Percentiles rank a stretch among this genome's conserved stretches.
Evolutionary conservation across 2,888 invertebrate species (phyloP).

Genomic region (Microctonus hyperodae): DNA sequence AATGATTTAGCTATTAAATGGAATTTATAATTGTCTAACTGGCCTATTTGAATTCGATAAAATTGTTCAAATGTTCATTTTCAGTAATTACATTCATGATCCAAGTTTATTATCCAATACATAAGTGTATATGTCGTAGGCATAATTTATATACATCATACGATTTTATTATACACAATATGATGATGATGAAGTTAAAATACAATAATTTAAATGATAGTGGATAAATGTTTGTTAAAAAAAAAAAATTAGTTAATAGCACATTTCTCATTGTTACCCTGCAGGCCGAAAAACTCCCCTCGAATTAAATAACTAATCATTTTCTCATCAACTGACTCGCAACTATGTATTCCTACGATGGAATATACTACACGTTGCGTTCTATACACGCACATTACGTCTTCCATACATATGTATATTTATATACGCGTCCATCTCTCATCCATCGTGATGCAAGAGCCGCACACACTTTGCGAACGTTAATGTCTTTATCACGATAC

Average conservation of each 20-base stretch:
- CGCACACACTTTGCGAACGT: slow-evolving; percentile 33
- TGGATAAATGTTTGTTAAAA: not conserved
- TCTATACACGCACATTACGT: slow-evolving; percentile 48
- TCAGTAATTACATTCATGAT: not conserved
- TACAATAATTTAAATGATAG: too few relatives aligned
- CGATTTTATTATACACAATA: too few relatives aligned
- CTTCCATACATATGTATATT: not conserved
- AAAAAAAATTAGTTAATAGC: slow-evolving; percentile 22
- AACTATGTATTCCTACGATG: not conserved
- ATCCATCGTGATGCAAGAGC: slow-evolving; percentile 28
- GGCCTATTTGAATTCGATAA: not conserved
- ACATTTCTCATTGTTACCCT: slow-evolving; percentile 18
- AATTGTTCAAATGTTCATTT: not conserved
- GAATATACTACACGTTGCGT: slow-evolving; percentile 42
- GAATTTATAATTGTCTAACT: slow-evolving; percentile 2
- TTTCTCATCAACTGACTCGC: slow-evolving; percentile 52
- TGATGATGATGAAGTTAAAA: too few relatives aligned
- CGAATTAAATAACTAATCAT: slow-evolving; percentile 48
- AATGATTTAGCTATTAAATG: not conserved
- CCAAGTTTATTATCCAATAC: too few relatives aligned
- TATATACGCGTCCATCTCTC: slow-evolving; percentile 25
- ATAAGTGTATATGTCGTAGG: too few relatives aligned
- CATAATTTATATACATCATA: too few relatives aligned
- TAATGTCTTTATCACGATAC: slow-evolving; percentile 57
- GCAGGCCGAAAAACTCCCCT: slow-evolving; percentile 5